These are phyloP conservation scores for Sebastes nivosus DNA, from an alignment of 2,797 vertebrate species.

Conservation along the genomic window DNA sequence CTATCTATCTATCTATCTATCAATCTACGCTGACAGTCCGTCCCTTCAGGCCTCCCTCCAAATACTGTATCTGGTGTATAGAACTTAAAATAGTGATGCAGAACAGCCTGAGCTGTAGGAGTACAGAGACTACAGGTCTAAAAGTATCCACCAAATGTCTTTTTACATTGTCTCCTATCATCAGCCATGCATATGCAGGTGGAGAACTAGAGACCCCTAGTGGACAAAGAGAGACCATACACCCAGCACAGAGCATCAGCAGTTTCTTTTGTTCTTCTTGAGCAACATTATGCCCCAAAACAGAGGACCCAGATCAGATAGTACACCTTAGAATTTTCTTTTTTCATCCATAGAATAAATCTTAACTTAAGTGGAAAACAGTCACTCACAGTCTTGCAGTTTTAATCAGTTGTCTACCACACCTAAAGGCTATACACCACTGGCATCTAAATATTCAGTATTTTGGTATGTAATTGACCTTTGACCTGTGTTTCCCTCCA, in stretches of 20 bases:
- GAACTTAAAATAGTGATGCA: background rate
- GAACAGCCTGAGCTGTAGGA: background rate
- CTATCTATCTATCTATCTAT: too few species aligned
- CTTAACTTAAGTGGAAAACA: background rate
- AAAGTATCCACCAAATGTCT: background rate
- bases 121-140: background rate
- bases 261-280: slow-evolving; percentile 68
- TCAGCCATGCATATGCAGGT: background rate
- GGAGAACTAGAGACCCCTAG: slow-evolving; percentile 69
- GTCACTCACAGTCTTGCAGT: background rate
- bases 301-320: background rate
- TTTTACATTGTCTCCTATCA: background rate
- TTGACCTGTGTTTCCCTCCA: slow-evolving; percentile 44
- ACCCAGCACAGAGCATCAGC: slow-evolving; percentile 4
- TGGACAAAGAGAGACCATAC: slow-evolving; percentile 53
- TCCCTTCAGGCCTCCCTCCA: too few species aligned
- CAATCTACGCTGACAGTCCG: too few species aligned
- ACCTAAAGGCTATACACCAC: background rate
- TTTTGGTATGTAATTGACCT: slow-evolving; percentile 7
- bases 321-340: background rate
- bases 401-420: background rate
- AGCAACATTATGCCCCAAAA: slow-evolving; percentile 22
- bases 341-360: background rate
- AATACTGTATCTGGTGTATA: background rate
- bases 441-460: background rate